phyloP scores from a whole-genome alignment of 2,797 vertebrate species.

The Sebastes oblongus region DNA sequence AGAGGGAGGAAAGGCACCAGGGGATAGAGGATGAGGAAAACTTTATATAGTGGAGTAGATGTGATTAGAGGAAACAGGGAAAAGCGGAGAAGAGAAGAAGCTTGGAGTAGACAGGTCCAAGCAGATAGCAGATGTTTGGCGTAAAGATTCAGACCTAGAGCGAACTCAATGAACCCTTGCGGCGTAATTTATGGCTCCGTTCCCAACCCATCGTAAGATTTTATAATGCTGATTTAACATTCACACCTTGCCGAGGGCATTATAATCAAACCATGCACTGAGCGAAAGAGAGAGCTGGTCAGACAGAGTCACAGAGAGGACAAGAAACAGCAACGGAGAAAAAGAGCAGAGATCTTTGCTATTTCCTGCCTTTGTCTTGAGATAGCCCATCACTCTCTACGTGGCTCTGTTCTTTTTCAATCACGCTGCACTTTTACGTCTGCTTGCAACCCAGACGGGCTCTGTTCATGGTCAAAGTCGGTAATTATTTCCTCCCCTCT shows the following conservation, averaged over 20 bases:
- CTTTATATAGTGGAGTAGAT: background rate
- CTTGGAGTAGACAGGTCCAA: conserved; percentile 7
- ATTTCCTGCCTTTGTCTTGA: conserved; percentile 58
- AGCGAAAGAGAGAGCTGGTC: background rate
- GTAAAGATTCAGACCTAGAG: background rate
- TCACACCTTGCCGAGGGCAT: conserved; percentile 39
- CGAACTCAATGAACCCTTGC: conserved; percentile 36
- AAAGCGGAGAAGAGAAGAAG: background rate
- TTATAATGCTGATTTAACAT: conserved; percentile 59
- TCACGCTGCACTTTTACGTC: conserved; percentile 25
- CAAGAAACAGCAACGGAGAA: conserved; percentile 31
- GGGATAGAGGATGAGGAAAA: conserved; percentile 7
- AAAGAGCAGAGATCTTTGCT: conserved; percentile 31
- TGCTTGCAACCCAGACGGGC: conserved; percentile 21
- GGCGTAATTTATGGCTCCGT: conserved; percentile 45
- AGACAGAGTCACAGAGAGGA: background rate
- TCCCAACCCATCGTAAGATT: conserved; percentile 31
- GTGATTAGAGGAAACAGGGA: conserved; percentile 8
- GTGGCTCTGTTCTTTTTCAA: conserved; percentile 56
- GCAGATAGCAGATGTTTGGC: conserved; percentile 28
- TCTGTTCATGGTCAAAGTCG: conserved; percentile 58
- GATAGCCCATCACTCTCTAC: conserved; percentile 33
- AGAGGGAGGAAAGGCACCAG: background rate
- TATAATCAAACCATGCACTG: conserved; percentile 9
- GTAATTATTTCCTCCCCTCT: conserved; percentile 26